phyloP scores from a whole-genome alignment of 2,113 vertebrate species.

The Ictalurus punctatus region DNA sequence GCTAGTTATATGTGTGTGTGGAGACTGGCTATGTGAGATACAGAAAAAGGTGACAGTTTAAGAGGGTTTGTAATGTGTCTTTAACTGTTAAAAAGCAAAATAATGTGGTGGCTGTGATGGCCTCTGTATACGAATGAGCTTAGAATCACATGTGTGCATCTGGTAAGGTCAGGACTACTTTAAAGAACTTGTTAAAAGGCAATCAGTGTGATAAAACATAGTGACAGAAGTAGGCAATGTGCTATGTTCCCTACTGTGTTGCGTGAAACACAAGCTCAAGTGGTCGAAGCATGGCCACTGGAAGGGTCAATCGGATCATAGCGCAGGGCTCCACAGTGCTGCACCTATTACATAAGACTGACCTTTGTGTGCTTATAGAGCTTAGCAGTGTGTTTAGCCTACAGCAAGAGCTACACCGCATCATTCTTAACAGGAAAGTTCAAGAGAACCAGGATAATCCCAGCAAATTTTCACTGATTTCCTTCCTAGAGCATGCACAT shows the following conservation, averaged over 20 bases:
- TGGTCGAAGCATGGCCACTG: constrained; percentile 7
- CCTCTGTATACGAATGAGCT: too few relatives aligned
- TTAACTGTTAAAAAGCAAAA: constrained; percentile 7
- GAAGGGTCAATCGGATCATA: constrained; percentile 32
- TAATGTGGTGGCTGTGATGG: neutral
- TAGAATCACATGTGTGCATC: constrained; percentile 7
- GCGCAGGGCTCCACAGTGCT: constrained; percentile 4
- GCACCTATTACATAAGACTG: constrained; percentile 29
- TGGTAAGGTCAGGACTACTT: constrained; percentile 26
- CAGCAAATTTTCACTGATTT: constrained; percentile 52
- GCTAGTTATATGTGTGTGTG: constrained; percentile 25
- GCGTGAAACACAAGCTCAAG: constrained; percentile 14
- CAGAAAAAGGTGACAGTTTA: neutral
- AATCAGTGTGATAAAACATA: constrained; percentile 31
- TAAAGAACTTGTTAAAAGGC: constrained; percentile 4
- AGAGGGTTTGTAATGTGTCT: neutral
- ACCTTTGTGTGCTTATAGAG: neutral
- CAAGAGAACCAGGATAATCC: constrained; percentile 52
- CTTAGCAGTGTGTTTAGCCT: constrained; percentile 22
- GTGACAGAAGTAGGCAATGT: constrained; percentile 27
- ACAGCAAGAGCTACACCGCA: neutral
- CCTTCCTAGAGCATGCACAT: constrained; percentile 55
- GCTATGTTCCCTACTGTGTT: neutral
- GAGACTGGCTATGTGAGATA: neutral
- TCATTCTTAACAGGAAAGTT: constrained; percentile 42